Conservation (phyloP, 2,797 vertebrate genomes). For the Hybognathus amarus region DNA sequence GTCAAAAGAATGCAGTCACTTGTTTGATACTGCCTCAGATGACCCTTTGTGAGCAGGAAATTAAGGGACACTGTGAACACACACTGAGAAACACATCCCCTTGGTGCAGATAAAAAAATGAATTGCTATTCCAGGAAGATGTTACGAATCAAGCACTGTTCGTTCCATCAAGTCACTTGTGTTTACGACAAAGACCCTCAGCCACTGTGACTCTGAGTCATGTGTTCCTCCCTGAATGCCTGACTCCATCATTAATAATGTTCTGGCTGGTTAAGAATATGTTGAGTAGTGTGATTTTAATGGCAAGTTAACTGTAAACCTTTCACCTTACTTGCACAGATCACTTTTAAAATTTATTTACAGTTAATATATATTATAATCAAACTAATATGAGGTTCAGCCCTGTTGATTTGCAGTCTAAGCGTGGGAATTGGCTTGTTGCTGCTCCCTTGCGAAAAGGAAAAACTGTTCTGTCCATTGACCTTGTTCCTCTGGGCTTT, state of each 20-base stretch:
- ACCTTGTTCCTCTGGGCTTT: constrained; percentile 68
- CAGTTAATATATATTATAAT: constrained; percentile 30
- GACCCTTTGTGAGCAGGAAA: constrained; percentile 34
- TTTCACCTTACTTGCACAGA: constrained; percentile 10
- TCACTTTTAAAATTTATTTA: neutral
- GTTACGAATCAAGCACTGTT: constrained; percentile 56
- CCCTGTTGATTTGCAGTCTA: constrained; percentile 59
- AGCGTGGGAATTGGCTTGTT: constrained; percentile 77
- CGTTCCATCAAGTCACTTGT: constrained; percentile 56
- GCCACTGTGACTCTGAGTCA: constrained; percentile 3
- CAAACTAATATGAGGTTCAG: constrained; percentile 27
- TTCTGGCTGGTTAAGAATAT: neutral
- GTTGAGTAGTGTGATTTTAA: neutral
- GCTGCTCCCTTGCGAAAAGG: constrained; percentile 71
- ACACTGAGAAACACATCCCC: constrained; percentile 51
- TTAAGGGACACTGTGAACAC: constrained; percentile 17
- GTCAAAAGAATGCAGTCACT: neutral
- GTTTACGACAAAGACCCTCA: constrained; percentile 37
- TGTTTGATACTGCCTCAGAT: neutral
- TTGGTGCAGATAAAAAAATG: constrained; percentile 51
- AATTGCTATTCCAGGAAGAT: constrained; percentile 62
- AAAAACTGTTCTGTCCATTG: constrained; percentile 69
- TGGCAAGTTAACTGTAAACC: neutral
- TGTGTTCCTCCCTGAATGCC: neutral
- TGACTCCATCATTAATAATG: constrained; percentile 14